Evolutionary conservation across 2,797 vertebrate species (phyloP), one percentile per base, ranked within the genome.

Genomic region (Sebastes nivosus): DNA sequence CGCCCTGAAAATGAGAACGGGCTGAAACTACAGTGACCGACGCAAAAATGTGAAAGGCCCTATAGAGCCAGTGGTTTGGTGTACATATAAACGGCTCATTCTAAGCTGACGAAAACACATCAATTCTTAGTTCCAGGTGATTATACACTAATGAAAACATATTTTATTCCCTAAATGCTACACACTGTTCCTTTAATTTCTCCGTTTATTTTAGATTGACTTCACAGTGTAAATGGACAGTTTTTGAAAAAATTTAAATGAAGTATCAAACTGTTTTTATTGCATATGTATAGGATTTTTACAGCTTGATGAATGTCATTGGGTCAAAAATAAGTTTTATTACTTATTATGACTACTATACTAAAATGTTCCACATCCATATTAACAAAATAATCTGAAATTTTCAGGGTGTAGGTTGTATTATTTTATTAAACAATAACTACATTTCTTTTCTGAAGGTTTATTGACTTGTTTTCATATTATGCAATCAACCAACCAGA

Each of bases 211-310:
- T 36, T 4, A 36, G 12, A 38, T 38, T 38, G 12, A 38, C 12
- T 38, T 38, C 36, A 13, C 36, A 38, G 36, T 38, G 12, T 38
- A 13, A 38, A 0, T 0, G 0, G 12, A n/a, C 24, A 16, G 13
- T 60, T 78, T 63, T 64, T 29, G 22, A 34, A 7, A 77, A 4
- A 18, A 13, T 73, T 65, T 38, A 30, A 67, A n/a, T 78, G 18
- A 80, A 34, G 14, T 27, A 34, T 71, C 25, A 38, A 73, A 81
- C 42, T 3, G 58, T 32, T 82, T 64, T 79, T 29, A 65, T 60
- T 75, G 22, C 32, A 71, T 22, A 65, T 73, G 76, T 13, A 64
- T 52, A 20, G 13, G 16, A 61, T 74, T 38, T 38, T 38, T 38
- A 38, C 36, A 0, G 36, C 36, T 38, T 79, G 22, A 36, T 64